Evolutionary conservation across 2,113 vertebrate genomes (phyloP).

Genomic region (Trogon melanurus): DNA sequence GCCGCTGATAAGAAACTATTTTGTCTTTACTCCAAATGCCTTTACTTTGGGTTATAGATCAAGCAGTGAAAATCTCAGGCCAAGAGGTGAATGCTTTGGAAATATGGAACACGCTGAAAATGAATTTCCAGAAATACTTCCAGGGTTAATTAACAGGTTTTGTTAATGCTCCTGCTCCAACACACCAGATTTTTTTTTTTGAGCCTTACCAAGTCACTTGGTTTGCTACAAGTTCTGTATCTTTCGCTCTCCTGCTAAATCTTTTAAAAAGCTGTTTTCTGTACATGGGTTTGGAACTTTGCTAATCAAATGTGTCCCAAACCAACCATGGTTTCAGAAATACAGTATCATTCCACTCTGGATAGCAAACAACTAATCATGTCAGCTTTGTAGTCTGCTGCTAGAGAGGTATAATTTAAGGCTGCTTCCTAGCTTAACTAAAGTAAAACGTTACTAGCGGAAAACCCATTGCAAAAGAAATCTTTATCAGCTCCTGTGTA

Average conservation of each 20-base stretch:
- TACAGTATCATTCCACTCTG: not conserved
- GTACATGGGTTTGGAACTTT: not conserved
- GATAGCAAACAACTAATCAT: not conserved
- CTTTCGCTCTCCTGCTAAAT: not conserved
- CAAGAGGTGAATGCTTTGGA: not conserved
- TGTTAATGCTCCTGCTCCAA: not conserved
- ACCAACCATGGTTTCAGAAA: not conserved
- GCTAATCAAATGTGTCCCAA: not conserved
- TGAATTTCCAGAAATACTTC: not conserved
- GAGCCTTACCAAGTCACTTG: not conserved
- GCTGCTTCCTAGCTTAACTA: not conserved
- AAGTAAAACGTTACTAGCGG: not conserved
- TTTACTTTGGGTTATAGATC: not conserved
- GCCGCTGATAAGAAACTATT: not conserved
- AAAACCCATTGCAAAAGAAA: constrained; percentile 21
- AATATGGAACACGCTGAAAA: not conserved
- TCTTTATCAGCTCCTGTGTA: not conserved
- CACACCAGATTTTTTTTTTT: not conserved
- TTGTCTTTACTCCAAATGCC: not conserved
- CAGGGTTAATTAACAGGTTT: not conserved
- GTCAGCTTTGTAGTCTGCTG: not conserved
- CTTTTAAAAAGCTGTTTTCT: not conserved
- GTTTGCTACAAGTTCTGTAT: not conserved
- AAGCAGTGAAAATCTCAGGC: not conserved
- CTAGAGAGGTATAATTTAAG: not conserved